These are phyloP conservation scores for Nestor notabilis DNA, from an alignment of 2,113 vertebrate genomes.

Conservation along the genomic window DNA sequence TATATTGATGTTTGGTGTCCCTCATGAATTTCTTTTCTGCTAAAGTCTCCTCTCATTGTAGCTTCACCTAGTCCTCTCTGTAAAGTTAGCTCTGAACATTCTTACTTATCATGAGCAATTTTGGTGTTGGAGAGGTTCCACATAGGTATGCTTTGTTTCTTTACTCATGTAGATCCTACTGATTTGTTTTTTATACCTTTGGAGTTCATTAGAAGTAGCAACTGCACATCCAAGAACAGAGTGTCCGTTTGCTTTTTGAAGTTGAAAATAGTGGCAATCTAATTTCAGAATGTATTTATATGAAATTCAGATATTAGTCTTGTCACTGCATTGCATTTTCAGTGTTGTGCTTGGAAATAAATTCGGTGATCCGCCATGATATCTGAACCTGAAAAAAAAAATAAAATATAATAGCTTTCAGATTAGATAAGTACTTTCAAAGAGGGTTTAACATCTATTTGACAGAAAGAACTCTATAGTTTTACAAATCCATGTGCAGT, in stretches of 20 bases:
- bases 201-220: not conserved
- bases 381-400: not conserved
- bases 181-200: not conserved
- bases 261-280: not conserved
- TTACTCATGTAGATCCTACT: not conserved
- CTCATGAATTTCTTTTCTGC: not conserved
- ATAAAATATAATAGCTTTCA: not conserved
- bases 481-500: not conserved
- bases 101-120: not conserved
- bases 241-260: not conserved
- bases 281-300: not conserved
- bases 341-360: not conserved
- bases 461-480: not conserved
- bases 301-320: not conserved
- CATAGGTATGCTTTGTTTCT: not conserved
- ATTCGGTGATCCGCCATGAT: not conserved
- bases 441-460: not conserved
- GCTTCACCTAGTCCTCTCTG: not conserved
- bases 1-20: not conserved
- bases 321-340: not conserved
- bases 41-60: not conserved
- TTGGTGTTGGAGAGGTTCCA: not conserved
- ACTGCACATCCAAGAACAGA: not conserved
- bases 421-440: not conserved
- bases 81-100: not conserved